Evolutionary conservation across 2,888 invertebrate genomes (phyloP), one percentile per base, ranked within the genome.

Genomic region (Stramonita haemastoma): DNA sequence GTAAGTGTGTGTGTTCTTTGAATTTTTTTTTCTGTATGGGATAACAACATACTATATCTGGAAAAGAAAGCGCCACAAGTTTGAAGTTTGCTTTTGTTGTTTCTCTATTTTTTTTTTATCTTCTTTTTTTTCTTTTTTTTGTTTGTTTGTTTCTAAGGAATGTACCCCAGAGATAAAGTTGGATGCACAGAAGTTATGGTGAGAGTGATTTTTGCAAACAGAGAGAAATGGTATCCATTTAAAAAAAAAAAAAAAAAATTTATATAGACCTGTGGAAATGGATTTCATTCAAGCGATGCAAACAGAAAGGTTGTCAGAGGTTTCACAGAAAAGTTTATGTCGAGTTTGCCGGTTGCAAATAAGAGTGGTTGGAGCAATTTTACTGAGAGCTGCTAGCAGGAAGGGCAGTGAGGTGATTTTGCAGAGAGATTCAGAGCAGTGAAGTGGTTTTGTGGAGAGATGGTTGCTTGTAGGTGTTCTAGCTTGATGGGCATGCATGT

Each of bases 401-500:
- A 46, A 46, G 46, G 2, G 66, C 19, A 46, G 46, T 46, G 46
- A 46, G 46, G 46, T 46, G 46, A 46, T 46, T 46, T 46, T 46
- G 46, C 0, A 46, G 22, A 46, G 36, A 36, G 46, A 46, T 22
- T 83, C 36, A 32, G 13, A 26, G 36, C 26, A 26, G 81, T 83
- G 36, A 22, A 36, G 15, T 79, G 15, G 17, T 79, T 32, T 79
- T n/a, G n/a, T 6, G 11, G 22, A 32, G 34, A 32, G 77, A 32
- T 83, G 81, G 36, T 83, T 83, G 81, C 73, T 29, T 83, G 81
- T 22, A 83, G 36, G 29, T 46, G 46, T 11, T 83, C 26, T 22
- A 22, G 46, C 36, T 83, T 83, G 81, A 83, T 46, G 29, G 36
- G n/a, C 81, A 83, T 83, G 81, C 36, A 26, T 83, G 81, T 83